phyloP scores from a whole-genome alignment of 2,797 vertebrate genomes.

The Prionace glauca region DNA sequence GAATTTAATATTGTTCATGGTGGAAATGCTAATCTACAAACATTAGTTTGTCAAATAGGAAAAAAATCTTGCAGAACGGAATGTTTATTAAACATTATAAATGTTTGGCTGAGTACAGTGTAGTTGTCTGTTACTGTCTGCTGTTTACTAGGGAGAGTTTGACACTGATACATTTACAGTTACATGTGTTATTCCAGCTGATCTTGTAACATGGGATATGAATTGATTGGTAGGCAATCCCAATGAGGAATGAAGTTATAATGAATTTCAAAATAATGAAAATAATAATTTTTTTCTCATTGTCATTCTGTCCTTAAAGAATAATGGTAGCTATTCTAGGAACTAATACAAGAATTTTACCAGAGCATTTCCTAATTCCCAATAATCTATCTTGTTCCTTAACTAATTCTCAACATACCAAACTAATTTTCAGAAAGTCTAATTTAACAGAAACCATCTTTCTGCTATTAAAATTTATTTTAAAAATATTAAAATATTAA shows the following conservation, averaged over 20 bases:
- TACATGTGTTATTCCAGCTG: not conserved
- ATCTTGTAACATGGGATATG: not conserved
- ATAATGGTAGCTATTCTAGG: not conserved
- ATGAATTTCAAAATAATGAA: not conserved
- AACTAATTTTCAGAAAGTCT: not conserved
- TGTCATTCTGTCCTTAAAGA: not conserved
- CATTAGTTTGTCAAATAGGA: not conserved
- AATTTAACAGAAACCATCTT: not conserved
- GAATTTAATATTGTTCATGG: not conserved
- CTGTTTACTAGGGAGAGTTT: not conserved
- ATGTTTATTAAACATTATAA: not conserved
- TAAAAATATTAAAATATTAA: not conserved
- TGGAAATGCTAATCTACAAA: not conserved
- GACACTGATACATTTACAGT: not conserved
- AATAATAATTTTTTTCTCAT: not conserved
- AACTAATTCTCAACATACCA: not conserved
- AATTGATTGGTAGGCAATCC: not conserved
- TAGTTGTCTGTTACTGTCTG: not conserved
- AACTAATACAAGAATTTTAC: not conserved
- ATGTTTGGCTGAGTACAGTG: not conserved
- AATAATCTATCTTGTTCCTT: not conserved
- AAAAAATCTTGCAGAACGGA: not conserved
- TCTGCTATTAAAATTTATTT: not conserved
- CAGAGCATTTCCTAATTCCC: not conserved
- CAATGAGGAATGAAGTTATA: not conserved